Percentiles rank a stretch among this genome's conserved stretches.
Evolutionary conservation across 2,113 vertebrate species (phyloP).

Genomic region (Acinonyx jubatus): DNA sequence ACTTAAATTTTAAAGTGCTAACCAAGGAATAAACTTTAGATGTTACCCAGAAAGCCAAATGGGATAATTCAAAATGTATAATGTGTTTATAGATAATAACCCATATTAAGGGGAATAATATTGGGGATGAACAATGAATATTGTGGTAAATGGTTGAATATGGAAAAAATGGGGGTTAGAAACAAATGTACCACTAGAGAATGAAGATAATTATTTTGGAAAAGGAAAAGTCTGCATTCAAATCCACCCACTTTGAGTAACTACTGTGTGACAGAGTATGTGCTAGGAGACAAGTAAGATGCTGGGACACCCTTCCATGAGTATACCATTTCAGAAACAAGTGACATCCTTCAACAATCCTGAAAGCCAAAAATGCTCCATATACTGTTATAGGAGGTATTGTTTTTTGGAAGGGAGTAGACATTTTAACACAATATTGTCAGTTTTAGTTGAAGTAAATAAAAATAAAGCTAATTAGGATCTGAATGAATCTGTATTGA

Average conservation of each 20-base stretch:
- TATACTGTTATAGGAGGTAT: neutral
- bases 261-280: neutral
- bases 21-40: neutral
- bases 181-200: neutral
- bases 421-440: neutral
- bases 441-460: neutral
- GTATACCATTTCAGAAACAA: neutral
- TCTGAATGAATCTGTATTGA: neutral
- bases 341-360: neutral
- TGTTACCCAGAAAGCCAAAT: neutral
- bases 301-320: neutral
- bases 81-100: neutral
- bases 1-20: neutral
- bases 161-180: neutral
- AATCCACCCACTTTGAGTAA: neutral
- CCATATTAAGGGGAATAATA: neutral
- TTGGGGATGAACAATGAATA: neutral
- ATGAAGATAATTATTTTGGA: neutral
- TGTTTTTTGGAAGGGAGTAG: neutral
- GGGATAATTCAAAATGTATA: neutral
- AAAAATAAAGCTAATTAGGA: conserved; percentile 22
- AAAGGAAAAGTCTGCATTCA: neutral
- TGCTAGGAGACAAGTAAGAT: neutral
- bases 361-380: neutral
- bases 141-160: neutral